Conservation (phyloP, 2,797 vertebrate genomes). For the Liasis olivaceus region DNA sequence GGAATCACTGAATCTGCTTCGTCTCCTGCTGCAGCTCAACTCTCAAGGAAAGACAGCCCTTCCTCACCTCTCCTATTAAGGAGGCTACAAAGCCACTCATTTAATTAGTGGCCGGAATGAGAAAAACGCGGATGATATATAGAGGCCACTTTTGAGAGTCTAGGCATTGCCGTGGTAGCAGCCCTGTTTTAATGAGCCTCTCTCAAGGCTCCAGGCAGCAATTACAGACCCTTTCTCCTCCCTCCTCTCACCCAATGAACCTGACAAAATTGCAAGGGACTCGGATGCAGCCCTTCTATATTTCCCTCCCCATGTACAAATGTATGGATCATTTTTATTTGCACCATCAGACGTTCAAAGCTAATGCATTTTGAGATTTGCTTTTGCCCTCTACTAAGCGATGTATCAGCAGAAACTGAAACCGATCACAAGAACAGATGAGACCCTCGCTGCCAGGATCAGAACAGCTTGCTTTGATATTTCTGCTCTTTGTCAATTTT, state of each 20-base stretch:
- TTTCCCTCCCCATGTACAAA: neutral
- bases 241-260: neutral
- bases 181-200: neutral
- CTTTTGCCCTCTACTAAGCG: neutral
- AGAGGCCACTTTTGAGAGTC: neutral
- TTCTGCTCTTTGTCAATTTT: neutral
- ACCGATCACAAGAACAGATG: neutral
- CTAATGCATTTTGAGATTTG: neutral
- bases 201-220: neutral
- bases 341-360: neutral
- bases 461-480: neutral
- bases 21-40: neutral
- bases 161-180: neutral
- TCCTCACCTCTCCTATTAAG: neutral
- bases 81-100: neutral
- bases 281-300: neutral
- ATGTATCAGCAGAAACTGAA: neutral
- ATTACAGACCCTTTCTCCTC: neutral
- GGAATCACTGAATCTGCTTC: neutral
- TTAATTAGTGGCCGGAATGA: conserved; percentile 17
- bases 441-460: neutral
- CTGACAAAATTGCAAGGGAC: neutral
- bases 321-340: neutral
- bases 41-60: conserved; percentile 11
- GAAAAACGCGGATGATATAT: neutral